Base-by-base conservation (phyloP, 1,140 invertebrate genomes). In the Hermetia illucens region DNA sequence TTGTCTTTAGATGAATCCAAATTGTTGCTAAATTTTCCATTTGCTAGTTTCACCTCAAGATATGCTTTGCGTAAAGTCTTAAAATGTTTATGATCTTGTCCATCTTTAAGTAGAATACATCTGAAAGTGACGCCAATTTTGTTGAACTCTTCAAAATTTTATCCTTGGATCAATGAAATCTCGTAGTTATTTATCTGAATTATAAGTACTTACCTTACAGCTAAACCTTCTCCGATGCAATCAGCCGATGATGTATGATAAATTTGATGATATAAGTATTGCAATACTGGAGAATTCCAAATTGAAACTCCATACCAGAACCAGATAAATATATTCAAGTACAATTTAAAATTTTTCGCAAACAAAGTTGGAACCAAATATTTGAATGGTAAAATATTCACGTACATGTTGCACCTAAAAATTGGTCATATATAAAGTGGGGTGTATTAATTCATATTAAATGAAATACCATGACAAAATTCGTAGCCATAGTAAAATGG, bases 231-330 rank as follows among this genome's bases (percentile, higher is more conserved):
- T 21, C 56, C 56, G 15, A 51, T 50, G 35, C 56, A 59, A 32
- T 59, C 55, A 3, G 47, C 44, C 3, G 55, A 52, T 2, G 53
- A 39, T 5, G 49, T 53, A 13, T 59, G 56, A 45, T 59, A 59
- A 30, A 59, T 59, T 41, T 59, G 55, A 41, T 59, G 56, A 36
- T 59, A 58, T 31, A 56, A 59, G 34, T 56, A 58, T 22, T 59
- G 56, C 29, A 59, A 30, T 13, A 59, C 56, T 2, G 56, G 56
- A 0, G 56, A 59, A 20, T 58, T 58, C 56, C 56, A 59, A 10
- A 59, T 58, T 21, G 52, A 55, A 0, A 58, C 21, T 5, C 56
- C 53, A 36, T 59, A 59, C 56, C 56, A 59, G 3, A 58, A 29
- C 56, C 56, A 59, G 34, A 59, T 53, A 3, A 44, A 31, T 36